Percentiles rank a stretch among this genome's conserved stretches.
phyloP scores from a whole-genome alignment of 2,888 invertebrate species.

The Drosophila vallismaia region DNA sequence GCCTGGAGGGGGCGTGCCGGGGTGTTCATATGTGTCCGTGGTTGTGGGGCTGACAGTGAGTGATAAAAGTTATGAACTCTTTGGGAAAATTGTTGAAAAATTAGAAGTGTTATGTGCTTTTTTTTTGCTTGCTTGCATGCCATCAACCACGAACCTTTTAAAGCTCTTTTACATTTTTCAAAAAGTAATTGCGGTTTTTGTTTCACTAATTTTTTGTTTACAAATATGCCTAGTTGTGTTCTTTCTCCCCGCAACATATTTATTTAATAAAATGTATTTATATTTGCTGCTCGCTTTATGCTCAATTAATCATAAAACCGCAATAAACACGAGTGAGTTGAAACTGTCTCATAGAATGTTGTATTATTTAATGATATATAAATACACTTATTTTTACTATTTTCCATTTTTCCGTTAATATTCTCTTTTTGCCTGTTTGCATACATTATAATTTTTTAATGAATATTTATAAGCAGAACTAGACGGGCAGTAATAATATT shows the following conservation, averaged over 20 bases:
- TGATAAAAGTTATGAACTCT: constrained; percentile 71
- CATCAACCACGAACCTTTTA: neutral
- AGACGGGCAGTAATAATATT: constrained; percentile 48
- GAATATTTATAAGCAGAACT: constrained; percentile 48
- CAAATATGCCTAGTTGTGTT: neutral
- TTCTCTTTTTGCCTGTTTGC: constrained; percentile 2
- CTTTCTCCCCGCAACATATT: constrained; percentile 16
- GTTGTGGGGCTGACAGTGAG: constrained; percentile 60
- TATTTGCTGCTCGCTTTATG: constrained; percentile 30
- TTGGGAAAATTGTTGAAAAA: constrained; percentile 36
- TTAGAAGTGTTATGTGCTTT: constrained; percentile 31
- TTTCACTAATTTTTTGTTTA: constrained; percentile 9
- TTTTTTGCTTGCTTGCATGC: constrained; percentile 11
- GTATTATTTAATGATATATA: constrained; percentile 25
- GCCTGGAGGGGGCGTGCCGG: constrained; percentile 8
- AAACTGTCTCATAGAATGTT: constrained; percentile 10
- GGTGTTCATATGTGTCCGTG: constrained; percentile 16
- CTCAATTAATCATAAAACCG: constrained; percentile 33
- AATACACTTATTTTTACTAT: constrained; percentile 17
- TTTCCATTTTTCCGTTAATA: neutral
- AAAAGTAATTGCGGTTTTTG: constrained; percentile 40
- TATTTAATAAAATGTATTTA: constrained; percentile 47
- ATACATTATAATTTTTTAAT: constrained; percentile 44
- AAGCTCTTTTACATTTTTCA: constrained; percentile 20
- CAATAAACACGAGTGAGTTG: constrained; percentile 17